Conservation (phyloP, 2,888 invertebrate species). For the Coecobrya sp. region DNA sequence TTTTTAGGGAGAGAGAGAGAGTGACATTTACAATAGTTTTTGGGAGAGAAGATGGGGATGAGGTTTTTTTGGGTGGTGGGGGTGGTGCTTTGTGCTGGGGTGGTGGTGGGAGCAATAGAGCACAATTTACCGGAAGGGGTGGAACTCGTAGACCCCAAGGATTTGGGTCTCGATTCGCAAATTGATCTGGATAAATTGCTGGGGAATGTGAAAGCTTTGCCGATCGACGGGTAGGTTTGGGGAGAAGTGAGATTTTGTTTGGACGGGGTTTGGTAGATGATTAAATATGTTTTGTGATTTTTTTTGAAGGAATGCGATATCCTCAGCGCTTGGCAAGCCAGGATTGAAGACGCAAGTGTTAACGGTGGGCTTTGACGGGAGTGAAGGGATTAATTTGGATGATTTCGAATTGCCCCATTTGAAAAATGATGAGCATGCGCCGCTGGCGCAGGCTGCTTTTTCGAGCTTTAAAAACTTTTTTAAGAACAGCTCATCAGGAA, state of each 20-base stretch:
- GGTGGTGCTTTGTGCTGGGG: background rate
- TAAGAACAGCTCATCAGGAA: conserved; percentile 41
- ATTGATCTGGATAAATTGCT: conserved; percentile 79
- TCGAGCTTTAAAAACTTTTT: conserved; percentile 74
- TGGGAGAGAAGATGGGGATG: background rate
- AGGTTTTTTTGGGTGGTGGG: background rate
- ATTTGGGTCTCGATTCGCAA: conserved; percentile 70
- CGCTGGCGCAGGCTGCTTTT: conserved; percentile 63
- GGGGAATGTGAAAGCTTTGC: conserved; percentile 77
- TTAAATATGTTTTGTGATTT: background rate
- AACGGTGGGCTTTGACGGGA: conserved; percentile 79
- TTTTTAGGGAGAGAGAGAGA: background rate
- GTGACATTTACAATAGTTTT: conserved; percentile 16
- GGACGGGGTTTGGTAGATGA: too few relatives aligned
- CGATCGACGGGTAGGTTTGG: conserved; percentile 71
- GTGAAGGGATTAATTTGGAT: conserved; percentile 78
- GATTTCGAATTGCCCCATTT: conserved; percentile 78
- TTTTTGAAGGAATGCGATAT: conserved; percentile 43
- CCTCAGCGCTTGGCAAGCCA: conserved; percentile 62
- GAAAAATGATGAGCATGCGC: conserved; percentile 61
- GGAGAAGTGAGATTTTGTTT: too few relatives aligned
- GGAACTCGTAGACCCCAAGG: conserved; percentile 79
- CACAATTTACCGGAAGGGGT: conserved; percentile 73
- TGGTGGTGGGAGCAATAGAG: conserved; percentile 21
- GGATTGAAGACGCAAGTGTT: conserved; percentile 79